Evolutionary conservation across 1,140 invertebrate species (phyloP).

Genomic region (Thalassaphorura encarpata): DNA sequence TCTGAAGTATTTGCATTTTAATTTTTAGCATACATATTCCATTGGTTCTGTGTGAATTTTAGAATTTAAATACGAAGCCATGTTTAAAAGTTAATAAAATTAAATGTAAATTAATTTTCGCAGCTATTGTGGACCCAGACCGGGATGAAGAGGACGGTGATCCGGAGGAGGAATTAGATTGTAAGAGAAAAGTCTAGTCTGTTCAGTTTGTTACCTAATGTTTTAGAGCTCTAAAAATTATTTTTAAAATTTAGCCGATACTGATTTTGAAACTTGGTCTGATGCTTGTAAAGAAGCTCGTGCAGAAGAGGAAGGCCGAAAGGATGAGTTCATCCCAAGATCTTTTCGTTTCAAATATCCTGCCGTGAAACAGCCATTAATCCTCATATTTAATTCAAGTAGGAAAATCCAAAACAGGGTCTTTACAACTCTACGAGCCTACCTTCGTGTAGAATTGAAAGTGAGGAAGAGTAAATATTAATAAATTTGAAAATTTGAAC

Average conservation of each 20-base stretch:
- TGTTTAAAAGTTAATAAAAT: not conserved
- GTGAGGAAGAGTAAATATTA: conserved; percentile 35
- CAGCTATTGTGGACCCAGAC: conserved; percentile 41
- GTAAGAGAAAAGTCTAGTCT: conserved; percentile 9
- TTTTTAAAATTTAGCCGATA: not conserved
- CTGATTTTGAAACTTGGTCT: not conserved
- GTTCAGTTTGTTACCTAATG: not conserved
- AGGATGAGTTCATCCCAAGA: not conserved
- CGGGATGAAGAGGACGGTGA: conserved; percentile 73
- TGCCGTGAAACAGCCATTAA: conserved; percentile 52
- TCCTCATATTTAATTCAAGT: conserved; percentile 89
- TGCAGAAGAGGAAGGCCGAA: not conserved
- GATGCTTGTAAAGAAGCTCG: not conserved
- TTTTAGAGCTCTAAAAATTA: not conserved
- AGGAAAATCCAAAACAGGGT: conserved; percentile 67
- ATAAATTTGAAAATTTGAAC: not conserved
- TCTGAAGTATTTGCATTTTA: not conserved
- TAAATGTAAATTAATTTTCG: not conserved
- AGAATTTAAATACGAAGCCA: not conserved
- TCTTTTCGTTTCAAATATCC: not conserved
- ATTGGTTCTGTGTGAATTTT: too few species aligned
- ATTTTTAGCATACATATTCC: not conserved
- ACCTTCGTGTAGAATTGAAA: conserved; percentile 79
- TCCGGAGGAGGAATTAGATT: conserved; percentile 39
- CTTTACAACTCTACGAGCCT: conserved; percentile 75